Base-by-base conservation (phyloP, 1,140 invertebrate species). In the Bombus difficillimus region DNA sequence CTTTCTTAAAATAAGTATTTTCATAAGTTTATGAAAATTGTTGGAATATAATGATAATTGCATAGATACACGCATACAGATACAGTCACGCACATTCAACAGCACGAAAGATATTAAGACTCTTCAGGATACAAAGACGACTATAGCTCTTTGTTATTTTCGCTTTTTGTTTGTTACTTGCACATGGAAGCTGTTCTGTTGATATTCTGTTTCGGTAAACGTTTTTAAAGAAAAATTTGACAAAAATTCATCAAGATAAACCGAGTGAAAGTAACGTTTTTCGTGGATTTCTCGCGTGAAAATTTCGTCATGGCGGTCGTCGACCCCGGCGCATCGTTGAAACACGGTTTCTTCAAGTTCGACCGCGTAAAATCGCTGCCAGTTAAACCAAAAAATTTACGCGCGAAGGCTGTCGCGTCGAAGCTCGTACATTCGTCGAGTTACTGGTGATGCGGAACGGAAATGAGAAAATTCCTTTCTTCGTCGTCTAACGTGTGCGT, bases 391-490 rank as follows among this genome's bases (percentile, higher is more conserved):
- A 83, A 77, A 77, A 41, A 41, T 86, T 83, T 86, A 86, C 62
- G 68, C 41, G 34, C 64, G n/a, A 57, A 71, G 47, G n/a, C 81
- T 64, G 81, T 83, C 81, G 57, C 71, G 13, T 3, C 41, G 25
- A 0, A 1, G 72, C 62, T 86, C 84, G 80, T 82, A 86, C 84
- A 73, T 22, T 84, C 41, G 41, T 41, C 41, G 53, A 47, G 53
- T 83, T 83, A 86, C 15, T 57, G 68, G 28, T 41, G 78, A 76
- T 62, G 28, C n/a, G 28, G 8, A 32, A 62, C 47, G 71, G 53
- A 83, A 86, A 86, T 64, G 74, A 69, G 85, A 84, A 86, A 83
- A 83, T 86, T 84, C 81, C 85, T 64, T 86, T 86, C 81, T 77
- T 78, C 59, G 62, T 62, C 43, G 57, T 69, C 53, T 39, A 59